Base-by-base conservation (phyloP, 2,113 vertebrate genomes). In the Caranx ignobilis region DNA sequence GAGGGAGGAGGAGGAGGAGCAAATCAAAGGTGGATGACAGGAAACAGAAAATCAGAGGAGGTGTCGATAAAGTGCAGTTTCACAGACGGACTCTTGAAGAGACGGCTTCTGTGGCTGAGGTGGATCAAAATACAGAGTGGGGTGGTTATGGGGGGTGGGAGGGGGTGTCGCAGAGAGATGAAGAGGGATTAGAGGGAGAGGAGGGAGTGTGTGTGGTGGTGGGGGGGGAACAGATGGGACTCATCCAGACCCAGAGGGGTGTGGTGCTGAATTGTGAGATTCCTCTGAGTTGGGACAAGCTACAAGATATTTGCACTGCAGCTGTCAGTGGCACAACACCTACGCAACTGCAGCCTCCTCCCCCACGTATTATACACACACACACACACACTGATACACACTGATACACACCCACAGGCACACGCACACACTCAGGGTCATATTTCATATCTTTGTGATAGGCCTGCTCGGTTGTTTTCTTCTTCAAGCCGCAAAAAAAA, bases 241-340 rank as follows among this genome's bases (percentile, higher is more conserved):
- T 88, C 71, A 74, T 81, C 71, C 73, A 62, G 80, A 92, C 86
- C 65, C 75, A 69, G 59, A 83, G 80, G 89, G 91, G 93, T 47
- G 92, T 88, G 93, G 87, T 77, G 80, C 71, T 79, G 86, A 91
- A 84, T 82, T 76, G 84, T 82, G 83, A 89, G 90, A 94, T 90
- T 91, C 92, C 69, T 88, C 50, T 65, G 73, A 88, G 88, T 83
- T 77, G 37, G 87, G 89, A 85, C 76, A 85, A 84, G 92, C 64
- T 57, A 45, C 37, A 18, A 54, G 74, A 88, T 87, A 91, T 89
- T 89, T 82, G 45, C 50, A 81, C 79, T 74, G 92, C 94, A 94
- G 94, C 92, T 95, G 94, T 93, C 85, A 90, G 68, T 82, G 83
- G 75, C 76, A 82, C 81, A 89, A 89, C 91, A 93, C 93, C 91